These are phyloP conservation scores for Drosophila algonquin DNA, from an alignment of 2,888 invertebrate species.

Conservation along the genomic window DNA sequence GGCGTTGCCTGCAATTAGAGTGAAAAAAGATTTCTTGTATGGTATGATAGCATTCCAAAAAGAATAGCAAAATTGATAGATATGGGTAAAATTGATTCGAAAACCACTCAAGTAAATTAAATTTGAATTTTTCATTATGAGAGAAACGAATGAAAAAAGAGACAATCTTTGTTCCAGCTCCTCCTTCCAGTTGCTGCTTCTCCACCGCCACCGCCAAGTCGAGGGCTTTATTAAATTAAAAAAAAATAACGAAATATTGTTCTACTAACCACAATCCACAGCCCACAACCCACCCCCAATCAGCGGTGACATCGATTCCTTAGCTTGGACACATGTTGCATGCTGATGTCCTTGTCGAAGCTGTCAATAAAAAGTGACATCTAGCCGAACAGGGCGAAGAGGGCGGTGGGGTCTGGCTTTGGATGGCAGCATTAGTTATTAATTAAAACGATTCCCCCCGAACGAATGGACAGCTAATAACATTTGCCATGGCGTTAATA, in stretches of 20 bases:
- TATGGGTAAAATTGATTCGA: slow-evolving; percentile 16
- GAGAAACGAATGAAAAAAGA: slow-evolving; percentile 15
- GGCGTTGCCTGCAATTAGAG: slow-evolving; percentile 62
- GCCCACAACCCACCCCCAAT: neutral
- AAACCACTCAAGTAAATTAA: slow-evolving; percentile 70
- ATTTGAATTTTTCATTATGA: slow-evolving; percentile 65
- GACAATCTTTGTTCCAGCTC: neutral
- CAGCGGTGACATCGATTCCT: slow-evolving; percentile 11
- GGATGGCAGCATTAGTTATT: slow-evolving; percentile 41
- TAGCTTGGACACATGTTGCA: slow-evolving; percentile 46
- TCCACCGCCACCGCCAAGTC: neutral
- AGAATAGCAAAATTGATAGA: neutral
- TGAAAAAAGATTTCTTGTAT: slow-evolving; percentile 15
- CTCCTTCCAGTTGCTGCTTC: neutral
- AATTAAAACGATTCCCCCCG: slow-evolving; percentile 49
- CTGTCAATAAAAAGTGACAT: slow-evolving; percentile 38
- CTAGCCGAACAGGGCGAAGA: neutral
- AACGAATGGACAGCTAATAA: slow-evolving; percentile 35
- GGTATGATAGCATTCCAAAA: slow-evolving; percentile 16
- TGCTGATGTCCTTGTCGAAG: slow-evolving; percentile 20
- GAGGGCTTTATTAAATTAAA: slow-evolving; percentile 45
- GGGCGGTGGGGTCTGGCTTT: neutral
- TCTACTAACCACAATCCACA: neutral
- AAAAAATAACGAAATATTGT: slow-evolving; percentile 41
- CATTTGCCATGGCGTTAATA: slow-evolving; percentile 49